Evolutionary conservation across 2,113 vertebrate species (phyloP), one percentile per base, ranked within the genome.

Genomic region (Elephantulus edwardii): DNA sequence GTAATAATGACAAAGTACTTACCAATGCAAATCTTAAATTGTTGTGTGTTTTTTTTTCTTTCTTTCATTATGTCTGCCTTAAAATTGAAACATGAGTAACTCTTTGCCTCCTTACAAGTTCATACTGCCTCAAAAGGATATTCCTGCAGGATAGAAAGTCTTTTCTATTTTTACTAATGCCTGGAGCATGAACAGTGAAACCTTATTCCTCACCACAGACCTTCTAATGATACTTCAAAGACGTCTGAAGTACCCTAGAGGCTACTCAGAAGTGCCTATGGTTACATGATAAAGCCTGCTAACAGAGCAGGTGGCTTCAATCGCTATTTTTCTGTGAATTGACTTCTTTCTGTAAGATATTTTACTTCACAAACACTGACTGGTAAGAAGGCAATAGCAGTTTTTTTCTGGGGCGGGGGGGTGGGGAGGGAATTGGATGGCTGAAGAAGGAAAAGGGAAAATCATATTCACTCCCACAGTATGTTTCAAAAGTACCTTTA

Each of bases 141-240:
- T 94, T 96, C 93, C 86, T 90, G 78, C 75, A 92, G 84, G 8
- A 16, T 3, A 95, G 93, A 91, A 91, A 86, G 26, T 60, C 64
- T 93, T 76, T 96, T 91, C 91, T 77, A n/a, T 89, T 96, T 90
- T 91, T 60, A 88, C 91, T 91, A 96, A 95, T 50, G 90, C 89
- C 94, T 95, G 90, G 76, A 90, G 88, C 91, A 83, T 89, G 95
- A 95, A 94, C 82, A 94, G 91, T 80, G 96, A 97, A 96, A 96
- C 89, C 89, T 89, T 94, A 88, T 60, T 89, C 90, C 77, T 83
- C 33, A 83, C 46, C 8, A 5, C 70, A 95, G 38, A 68, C 68
- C 40, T 77, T 93, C n/a, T 91, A 94, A 95, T 82, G 93, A 93
- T 88, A 95, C 95, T 94, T 97, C 96, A 97, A 97, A 96, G 91